Conservation (phyloP, 2,797 vertebrate species). For the Nannoperca obscura region DNA sequence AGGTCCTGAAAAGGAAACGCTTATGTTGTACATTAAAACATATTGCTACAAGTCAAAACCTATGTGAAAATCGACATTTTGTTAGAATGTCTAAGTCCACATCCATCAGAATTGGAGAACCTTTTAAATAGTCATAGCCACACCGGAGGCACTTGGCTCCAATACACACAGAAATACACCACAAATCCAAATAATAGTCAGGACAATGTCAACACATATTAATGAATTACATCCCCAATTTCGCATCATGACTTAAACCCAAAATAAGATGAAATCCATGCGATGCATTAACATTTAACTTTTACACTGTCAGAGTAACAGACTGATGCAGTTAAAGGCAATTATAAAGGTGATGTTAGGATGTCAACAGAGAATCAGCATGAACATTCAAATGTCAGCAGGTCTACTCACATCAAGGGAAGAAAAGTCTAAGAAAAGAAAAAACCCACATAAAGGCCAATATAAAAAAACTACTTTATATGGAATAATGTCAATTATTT, state of each 20-base stretch:
- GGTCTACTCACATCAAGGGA: background rate
- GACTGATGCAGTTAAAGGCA: background rate
- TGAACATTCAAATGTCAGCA: background rate
- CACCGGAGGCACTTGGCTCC: background rate
- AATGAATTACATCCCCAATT: background rate
- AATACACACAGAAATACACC: background rate
- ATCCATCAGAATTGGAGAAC: background rate
- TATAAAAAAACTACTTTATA: background rate
- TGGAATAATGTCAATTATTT: background rate
- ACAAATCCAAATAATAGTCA: background rate
- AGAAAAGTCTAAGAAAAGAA: background rate
- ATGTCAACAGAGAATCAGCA: background rate
- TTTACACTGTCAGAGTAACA: background rate
- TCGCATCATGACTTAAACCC: background rate
- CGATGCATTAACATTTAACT: background rate
- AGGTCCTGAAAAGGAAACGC: slow-evolving; percentile 83
- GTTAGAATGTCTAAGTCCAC: background rate
- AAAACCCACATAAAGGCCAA: background rate
- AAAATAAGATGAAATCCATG: background rate
- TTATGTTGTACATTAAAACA: background rate
- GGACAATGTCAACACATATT: background rate
- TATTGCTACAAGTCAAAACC: background rate
- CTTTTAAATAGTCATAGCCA: background rate
- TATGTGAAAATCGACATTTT: background rate
- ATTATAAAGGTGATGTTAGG: background rate